Percentiles rank a stretch among this genome's conserved stretches.
Conservation (phyloP, 2,113 vertebrate species). For the Hippocampus guttulatus region DNA sequence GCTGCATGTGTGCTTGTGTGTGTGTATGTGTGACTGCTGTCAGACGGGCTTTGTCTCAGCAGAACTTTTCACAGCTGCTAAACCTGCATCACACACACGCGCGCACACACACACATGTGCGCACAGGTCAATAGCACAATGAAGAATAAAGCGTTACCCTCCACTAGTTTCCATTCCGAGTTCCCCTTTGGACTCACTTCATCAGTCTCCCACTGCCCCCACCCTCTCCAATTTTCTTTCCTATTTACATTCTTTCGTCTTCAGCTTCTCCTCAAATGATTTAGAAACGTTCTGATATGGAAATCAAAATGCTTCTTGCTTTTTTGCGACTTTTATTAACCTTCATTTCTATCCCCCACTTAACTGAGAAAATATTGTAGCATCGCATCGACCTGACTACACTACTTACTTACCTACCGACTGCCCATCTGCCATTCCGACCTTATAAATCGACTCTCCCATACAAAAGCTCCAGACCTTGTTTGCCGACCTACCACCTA, state of each 20-base stretch:
- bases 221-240: slow-evolving; percentile 6
- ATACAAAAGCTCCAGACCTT: too few relatives aligned
- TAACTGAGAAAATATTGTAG: neutral
- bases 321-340: neutral
- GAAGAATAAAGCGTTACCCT: neutral
- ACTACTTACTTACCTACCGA: too few relatives aligned
- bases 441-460: too few relatives aligned
- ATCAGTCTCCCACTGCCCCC: neutral
- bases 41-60: slow-evolving; percentile 53
- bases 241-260: slow-evolving; percentile 5
- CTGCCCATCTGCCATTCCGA: too few relatives aligned
- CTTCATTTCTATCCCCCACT: neutral
- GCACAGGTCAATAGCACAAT: slow-evolving; percentile 5
- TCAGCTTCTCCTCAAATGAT: neutral
- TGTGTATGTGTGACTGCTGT: slow-evolving; percentile 32
- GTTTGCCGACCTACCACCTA: too few relatives aligned
- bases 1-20: neutral
- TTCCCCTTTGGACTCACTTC: slow-evolving; percentile 28
- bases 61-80: slow-evolving; percentile 35
- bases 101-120: slow-evolving; percentile 11
- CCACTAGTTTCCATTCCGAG: slow-evolving; percentile 27
- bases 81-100: slow-evolving; percentile 6
- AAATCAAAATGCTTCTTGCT: slow-evolving; percentile 9
- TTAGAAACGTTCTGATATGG: neutral
- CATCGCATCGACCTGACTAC: too few relatives aligned